A percentile compares a stretch with the other conserved stretches of the same genome.
Conservation (phyloP, 2,113 vertebrate genomes). For the Castor canadensis region DNA sequence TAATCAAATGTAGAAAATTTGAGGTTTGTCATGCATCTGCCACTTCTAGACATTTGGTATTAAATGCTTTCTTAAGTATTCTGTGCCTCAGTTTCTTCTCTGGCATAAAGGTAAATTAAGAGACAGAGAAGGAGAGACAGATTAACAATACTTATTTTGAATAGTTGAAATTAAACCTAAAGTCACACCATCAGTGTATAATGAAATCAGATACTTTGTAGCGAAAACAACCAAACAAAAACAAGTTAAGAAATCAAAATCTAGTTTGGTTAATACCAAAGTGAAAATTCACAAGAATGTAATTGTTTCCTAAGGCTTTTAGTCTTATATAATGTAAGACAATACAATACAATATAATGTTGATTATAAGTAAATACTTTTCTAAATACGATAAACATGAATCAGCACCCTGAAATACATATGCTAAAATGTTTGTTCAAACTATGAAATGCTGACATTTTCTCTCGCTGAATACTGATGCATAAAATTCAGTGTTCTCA, state of each 20-base stretch:
- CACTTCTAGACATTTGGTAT: neutral
- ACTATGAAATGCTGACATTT: neutral
- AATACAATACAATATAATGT: neutral
- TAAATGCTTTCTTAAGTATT: neutral
- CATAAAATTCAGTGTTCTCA: neutral
- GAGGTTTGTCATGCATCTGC: neutral
- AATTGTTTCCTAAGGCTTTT: neutral
- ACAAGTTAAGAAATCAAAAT: neutral
- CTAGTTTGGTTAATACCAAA: neutral
- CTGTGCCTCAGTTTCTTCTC: neutral
- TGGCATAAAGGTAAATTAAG: neutral
- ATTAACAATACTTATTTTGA: neutral
- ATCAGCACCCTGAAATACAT: neutral
- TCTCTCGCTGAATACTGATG: neutral
- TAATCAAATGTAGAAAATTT: conserved; percentile 17
- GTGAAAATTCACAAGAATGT: neutral
- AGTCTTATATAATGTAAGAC: neutral
- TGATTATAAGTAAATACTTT: neutral
- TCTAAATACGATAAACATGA: conserved; percentile 38
- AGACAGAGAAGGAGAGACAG: neutral
- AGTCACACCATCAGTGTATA: neutral
- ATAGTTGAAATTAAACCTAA: conserved; percentile 8
- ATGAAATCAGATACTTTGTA: neutral
- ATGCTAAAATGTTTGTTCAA: neutral
- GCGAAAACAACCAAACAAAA: conserved; percentile 7